Base-by-base conservation (phyloP, 2,888 invertebrate species). In the Petrolisthes manimaculis region DNA sequence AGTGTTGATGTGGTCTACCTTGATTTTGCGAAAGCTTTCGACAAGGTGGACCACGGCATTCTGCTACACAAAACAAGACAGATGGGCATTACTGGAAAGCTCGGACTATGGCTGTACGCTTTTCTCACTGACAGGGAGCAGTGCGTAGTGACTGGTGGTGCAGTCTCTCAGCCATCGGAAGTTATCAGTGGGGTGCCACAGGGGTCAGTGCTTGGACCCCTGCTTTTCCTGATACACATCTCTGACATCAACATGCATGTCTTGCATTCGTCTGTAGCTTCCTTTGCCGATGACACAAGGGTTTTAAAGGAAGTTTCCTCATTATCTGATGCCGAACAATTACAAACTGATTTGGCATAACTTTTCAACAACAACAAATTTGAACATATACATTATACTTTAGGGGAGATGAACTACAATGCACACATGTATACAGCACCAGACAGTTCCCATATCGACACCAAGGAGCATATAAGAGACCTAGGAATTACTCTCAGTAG, bases 271-370 rank as follows among this genome's bases (percentile, higher is more conserved):
- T 37, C 24, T 75, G 77, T 75, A 12, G 9, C 77, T 75, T 75
- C 24, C 77, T 75, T 75, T 37, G 77, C 77, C 77, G 77, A 75
- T 75, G 77, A 75, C 77, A 75, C 77, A 12, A n/a, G 77, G 12
- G 24, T 75, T 12, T 37, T 75, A 37, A 75, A 37, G 77, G 77
- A 75, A 75, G 77, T 75, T n/a, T n/a, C 77, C 24, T 75, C 77
- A 75, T 12, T 12, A 75, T 37, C 12, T 37, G 77, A 75, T n/a
- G 21, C 14, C 21, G 21, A 75, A 37, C 37, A 37, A 37, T 37
- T 37, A 37, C 37, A 69, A n/a, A 69, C 69, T 69, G 69, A 69
- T n/a, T n/a, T 69, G 69, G 14, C 69, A n/a, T 14, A 1, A 69
- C n/a, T n/a, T 18, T 37, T 37, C 37, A 37, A 37, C 37, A 37